Percentiles rank a stretch among this genome's conserved stretches.
These are phyloP conservation scores for Psettodes erumei DNA, from an alignment of 2,113 vertebrate species.

Conservation along the genomic window DNA sequence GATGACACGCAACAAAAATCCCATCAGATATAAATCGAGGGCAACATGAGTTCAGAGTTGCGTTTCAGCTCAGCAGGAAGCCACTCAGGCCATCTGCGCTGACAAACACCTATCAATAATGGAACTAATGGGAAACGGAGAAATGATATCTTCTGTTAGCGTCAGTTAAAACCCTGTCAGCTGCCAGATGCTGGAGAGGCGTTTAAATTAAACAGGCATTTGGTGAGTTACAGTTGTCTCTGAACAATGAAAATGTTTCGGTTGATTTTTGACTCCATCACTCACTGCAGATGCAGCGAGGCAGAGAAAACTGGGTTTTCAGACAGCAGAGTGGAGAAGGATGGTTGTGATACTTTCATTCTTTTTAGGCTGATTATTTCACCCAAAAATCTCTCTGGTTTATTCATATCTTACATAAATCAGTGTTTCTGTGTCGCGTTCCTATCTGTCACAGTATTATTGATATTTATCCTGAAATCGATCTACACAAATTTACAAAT, in stretches of 20 bases:
- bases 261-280: neutral
- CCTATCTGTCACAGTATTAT: too few relatives aligned
- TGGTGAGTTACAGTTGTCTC: neutral
- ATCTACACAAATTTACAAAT: too few relatives aligned
- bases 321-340: neutral
- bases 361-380: neutral
- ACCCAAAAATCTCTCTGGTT: too few relatives aligned
- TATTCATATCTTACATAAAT: too few relatives aligned
- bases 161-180: neutral
- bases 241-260: neutral
- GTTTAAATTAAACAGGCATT: slow-evolving; percentile 1
- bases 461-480: too few relatives aligned
- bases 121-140: slow-evolving; percentile 15
- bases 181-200: slow-evolving; percentile 29
- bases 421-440: too few relatives aligned
- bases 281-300: neutral
- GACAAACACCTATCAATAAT: slow-evolving; percentile 59
- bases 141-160: slow-evolving; percentile 18
- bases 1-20: slow-evolving; percentile 9
- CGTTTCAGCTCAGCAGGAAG: slow-evolving; percentile 19
- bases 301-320: neutral
- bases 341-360: neutral
- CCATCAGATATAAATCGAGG: slow-evolving; percentile 16
- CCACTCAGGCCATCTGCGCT: slow-evolving; percentile 36
- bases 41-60: slow-evolving; percentile 31